Evolutionary conservation across 2,797 vertebrate species (phyloP).

Genomic region (Saguinus oedipus): DNA sequence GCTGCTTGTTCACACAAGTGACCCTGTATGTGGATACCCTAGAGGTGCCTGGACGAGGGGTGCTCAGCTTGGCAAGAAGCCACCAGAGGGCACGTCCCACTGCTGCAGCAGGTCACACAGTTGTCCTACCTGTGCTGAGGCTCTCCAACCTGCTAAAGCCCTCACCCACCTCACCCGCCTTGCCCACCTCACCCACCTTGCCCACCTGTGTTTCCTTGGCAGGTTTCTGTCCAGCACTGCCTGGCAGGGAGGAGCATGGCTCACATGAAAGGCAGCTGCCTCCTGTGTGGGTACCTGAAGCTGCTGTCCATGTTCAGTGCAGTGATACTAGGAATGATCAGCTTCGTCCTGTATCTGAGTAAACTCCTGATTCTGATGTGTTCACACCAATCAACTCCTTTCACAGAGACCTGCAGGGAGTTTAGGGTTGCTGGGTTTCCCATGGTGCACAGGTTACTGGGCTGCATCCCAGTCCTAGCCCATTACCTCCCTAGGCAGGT

Average conservation of each 20-base stretch:
- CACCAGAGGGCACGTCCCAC: background rate
- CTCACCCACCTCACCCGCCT: too few species aligned
- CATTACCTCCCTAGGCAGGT: too few species aligned
- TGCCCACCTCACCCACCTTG: too few species aligned
- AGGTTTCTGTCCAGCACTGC: conserved; percentile 95
- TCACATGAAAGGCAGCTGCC: conserved; percentile 92
- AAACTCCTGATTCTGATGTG: background rate
- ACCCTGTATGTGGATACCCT: background rate
- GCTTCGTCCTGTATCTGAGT: conserved; percentile 88
- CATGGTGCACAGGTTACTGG: background rate
- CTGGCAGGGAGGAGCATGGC: conserved; percentile 94
- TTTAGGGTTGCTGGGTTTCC: background rate
- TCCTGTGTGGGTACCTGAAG: conserved; percentile 94
- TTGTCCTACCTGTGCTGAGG: background rate
- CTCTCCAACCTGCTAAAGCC: background rate
- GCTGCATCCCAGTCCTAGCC: background rate
- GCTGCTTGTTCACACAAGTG: background rate
- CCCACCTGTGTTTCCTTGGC: background rate
- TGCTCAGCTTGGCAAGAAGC: background rate
- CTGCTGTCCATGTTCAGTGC: conserved; percentile 95
- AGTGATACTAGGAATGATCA: conserved; percentile 97
- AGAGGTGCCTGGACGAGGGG: background rate
- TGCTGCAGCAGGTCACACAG: background rate
- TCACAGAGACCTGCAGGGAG: background rate
- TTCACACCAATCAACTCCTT: background rate